Evolutionary conservation across 53 echinoderm and acorn worm genomes (phyloP), one percentile per base, ranked within the genome.

Genomic region (Echinometra lucunter): DNA sequence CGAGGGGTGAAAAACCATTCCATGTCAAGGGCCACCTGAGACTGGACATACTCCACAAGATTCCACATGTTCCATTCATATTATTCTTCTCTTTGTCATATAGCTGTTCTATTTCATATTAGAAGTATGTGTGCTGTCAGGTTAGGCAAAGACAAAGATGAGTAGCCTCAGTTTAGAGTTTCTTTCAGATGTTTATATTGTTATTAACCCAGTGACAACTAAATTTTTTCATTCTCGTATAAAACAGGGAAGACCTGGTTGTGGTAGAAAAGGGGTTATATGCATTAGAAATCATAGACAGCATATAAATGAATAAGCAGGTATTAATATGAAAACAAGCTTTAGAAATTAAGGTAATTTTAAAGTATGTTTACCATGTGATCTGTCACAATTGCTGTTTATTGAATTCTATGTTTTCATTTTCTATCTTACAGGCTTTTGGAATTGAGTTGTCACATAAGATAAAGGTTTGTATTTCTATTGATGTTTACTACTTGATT

Each of bases 401-500:
- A 2, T 8, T 58, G 17, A 15, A 8, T 58, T 47, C 7, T 83
- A 47, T 85, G 5, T 30, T n/a, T 85, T 85, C n/a, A 2, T 83
- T 47, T n/a, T 47, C 30, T 4, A 28, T 92, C 53, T 38, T 56
- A 78, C 78, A 92, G 93, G 93, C 93, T 4, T 75, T 92, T 92
- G 93, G 93, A 34, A n/a, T 92, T 45, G 93, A 92, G 25, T 25
- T 74, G 4, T 74, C 93, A 44, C 93, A 92, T 32, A 92, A 49
- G 53, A 80, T 92, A 55, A 92, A 92, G 93, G 93, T 92, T 44
- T 53, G 78, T 92, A 90, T 58, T 17, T 56, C 18, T 42, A 27
- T 83, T 11, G 1, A 19, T 44, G 8, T 45, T 45, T n/a, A 2
- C 13, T 53, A 53, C 13, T 53, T 53, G 53, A 53, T 2, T 53